A percentile compares a stretch with the other conserved stretches of the same genome.
Conservation (phyloP, 1,140 invertebrate genomes). For the Thaumatotibia leucotreta region DNA sequence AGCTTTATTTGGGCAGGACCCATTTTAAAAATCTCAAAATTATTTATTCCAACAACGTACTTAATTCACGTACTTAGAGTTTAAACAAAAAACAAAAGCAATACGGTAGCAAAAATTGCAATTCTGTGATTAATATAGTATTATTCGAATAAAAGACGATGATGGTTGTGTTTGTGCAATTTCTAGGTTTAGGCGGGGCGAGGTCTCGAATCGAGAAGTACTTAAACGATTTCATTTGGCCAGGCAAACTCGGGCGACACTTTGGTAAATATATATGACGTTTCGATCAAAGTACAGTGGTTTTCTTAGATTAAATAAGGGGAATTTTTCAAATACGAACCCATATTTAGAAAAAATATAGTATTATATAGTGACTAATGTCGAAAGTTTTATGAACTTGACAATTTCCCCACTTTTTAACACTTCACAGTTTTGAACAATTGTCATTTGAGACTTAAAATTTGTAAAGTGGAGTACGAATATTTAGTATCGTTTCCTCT, state of each 20-base stretch:
- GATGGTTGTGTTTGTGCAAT: constrained; percentile 74
- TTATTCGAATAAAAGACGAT: constrained; percentile 63
- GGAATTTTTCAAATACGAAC: too few relatives aligned
- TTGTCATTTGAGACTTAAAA: background rate
- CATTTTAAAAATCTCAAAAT: background rate
- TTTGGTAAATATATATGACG: background rate
- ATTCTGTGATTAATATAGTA: constrained; percentile 69
- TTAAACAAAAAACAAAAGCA: constrained; percentile 36
- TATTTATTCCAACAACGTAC: constrained; percentile 5
- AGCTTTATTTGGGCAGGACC: constrained; percentile 1
- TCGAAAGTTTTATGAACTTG: too few relatives aligned
- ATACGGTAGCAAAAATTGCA: constrained; percentile 43
- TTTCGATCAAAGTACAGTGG: background rate
- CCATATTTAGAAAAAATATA: too few relatives aligned
- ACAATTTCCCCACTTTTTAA: too few relatives aligned
- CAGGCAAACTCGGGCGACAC: background rate
- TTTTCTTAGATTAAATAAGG: background rate
- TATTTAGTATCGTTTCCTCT: too few relatives aligned
- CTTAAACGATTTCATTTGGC: constrained; percentile 14
- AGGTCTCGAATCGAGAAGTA: constrained; percentile 40
- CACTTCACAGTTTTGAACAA: background rate
- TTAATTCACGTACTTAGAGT: constrained; percentile 12
- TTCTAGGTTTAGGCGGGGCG: constrained; percentile 61
- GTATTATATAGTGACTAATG: too few relatives aligned
- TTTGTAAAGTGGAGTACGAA: too few relatives aligned